Conservation (phyloP, 2,888 invertebrate species). For the Harpalus rufipes region DNA sequence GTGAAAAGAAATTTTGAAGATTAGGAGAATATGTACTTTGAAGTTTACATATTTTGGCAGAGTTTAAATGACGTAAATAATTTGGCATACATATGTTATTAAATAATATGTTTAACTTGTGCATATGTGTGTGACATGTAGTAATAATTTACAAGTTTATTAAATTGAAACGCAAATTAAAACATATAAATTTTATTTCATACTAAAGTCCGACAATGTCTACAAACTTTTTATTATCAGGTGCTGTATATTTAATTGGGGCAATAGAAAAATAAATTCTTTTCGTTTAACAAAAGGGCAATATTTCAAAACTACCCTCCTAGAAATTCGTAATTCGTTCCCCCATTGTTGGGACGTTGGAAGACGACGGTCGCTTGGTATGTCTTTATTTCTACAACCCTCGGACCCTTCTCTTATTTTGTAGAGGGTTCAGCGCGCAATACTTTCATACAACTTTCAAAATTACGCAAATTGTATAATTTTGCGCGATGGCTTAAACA, state of each 20-base stretch:
- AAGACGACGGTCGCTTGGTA: conserved; percentile 12
- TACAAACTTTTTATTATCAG: too few species aligned
- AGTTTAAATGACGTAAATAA: conserved; percentile 38
- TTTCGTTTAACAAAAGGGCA: too few species aligned
- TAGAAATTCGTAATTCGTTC: conserved; percentile 19
- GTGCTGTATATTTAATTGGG: too few species aligned
- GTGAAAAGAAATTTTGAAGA: neutral
- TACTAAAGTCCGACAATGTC: too few species aligned
- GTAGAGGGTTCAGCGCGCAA: neutral
- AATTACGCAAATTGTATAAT: conserved; percentile 13
- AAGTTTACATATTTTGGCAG: conserved; percentile 46
- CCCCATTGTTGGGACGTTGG: neutral
- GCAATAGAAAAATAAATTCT: too few species aligned
- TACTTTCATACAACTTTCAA: conserved; percentile 12
- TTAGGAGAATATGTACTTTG: conserved; percentile 32
- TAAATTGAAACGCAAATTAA: neutral
- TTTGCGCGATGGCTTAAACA: neutral
- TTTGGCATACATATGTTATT: conserved; percentile 36
- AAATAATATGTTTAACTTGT: neutral
- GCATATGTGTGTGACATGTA: neutral
- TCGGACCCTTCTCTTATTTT: conserved; percentile 10
- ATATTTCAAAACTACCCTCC: too few species aligned
- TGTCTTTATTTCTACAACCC: conserved; percentile 52
- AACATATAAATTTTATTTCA: neutral
- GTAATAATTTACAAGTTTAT: conserved; percentile 1